Percentiles rank a stretch among this genome's conserved stretches.
Evolutionary conservation across 2,113 vertebrate genomes (phyloP).

Genomic region (Trachemys scripta): DNA sequence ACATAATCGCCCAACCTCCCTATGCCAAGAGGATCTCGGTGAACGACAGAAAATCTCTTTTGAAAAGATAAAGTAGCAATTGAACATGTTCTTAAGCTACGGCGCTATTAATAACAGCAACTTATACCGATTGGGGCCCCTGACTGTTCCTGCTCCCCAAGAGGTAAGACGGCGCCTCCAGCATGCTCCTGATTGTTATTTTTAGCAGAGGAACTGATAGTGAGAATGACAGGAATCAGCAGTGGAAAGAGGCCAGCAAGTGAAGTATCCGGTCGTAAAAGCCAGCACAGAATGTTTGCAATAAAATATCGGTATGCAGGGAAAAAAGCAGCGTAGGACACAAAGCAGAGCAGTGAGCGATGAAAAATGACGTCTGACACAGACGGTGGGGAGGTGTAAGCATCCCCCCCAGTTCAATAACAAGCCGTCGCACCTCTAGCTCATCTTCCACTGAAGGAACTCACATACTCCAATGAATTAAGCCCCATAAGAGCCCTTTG

Average conservation of each 20-base stretch:
- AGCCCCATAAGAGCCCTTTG: not conserved
- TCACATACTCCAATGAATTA: not conserved
- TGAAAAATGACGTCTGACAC: not conserved
- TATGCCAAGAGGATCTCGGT: not conserved
- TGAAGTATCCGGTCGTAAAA: conserved; percentile 6
- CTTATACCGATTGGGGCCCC: not conserved
- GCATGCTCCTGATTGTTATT: not conserved
- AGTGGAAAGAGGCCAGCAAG: not conserved
- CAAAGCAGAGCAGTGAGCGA: not conserved
- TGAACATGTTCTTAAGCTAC: not conserved
- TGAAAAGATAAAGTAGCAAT: not conserved
- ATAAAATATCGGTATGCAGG: not conserved
- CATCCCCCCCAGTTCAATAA: not conserved
- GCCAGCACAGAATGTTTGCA: not conserved
- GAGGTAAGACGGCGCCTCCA: not conserved
- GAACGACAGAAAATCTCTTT: not conserved
- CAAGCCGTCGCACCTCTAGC: not conserved
- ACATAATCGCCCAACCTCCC: not conserved
- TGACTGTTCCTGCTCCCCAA: not conserved
- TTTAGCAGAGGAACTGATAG: not conserved
- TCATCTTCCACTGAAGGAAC: not conserved
- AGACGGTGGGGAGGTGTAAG: not conserved
- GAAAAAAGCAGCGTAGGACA: not conserved
- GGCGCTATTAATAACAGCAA: not conserved
- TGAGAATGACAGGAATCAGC: not conserved